These are phyloP conservation scores for Entomobrya proxima DNA, from an alignment of 2,888 invertebrate species.

Conservation along the genomic window DNA sequence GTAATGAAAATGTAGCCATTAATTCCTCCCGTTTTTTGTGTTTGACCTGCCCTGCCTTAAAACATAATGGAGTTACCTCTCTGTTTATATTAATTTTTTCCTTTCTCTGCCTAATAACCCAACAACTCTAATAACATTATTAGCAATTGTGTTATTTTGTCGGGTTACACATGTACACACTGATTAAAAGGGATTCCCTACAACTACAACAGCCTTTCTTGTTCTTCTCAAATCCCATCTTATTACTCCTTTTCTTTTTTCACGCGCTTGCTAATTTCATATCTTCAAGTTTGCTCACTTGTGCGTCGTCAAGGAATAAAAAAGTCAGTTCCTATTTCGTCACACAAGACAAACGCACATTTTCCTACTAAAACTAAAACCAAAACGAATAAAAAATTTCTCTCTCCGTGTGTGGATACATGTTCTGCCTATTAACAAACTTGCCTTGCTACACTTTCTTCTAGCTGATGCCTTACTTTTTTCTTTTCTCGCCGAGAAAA, in stretches of 20 bases:
- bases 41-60: slow-evolving; percentile 3
- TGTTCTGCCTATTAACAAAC: slow-evolving; percentile 23
- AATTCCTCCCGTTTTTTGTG: background rate
- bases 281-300: slow-evolving; percentile 16
- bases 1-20: background rate
- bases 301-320: background rate
- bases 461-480: background rate
- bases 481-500: background rate
- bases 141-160: slow-evolving; percentile 12
- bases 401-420: background rate
- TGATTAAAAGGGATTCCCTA: slow-evolving; percentile 30
- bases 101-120: background rate
- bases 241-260: background rate
- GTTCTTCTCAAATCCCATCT: background rate
- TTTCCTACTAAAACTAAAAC: background rate
- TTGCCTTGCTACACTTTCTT: background rate
- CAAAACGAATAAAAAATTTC: background rate
- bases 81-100: background rate
- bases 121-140: slow-evolving; percentile 31
- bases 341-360: background rate
- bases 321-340: background rate
- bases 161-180: slow-evolving; percentile 18
- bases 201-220: background rate
- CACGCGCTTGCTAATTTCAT: slow-evolving; percentile 22
- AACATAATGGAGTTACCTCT: background rate